phyloP scores from a whole-genome alignment of 2,797 vertebrate genomes.

The Pseudotriccus pelzelni region DNA sequence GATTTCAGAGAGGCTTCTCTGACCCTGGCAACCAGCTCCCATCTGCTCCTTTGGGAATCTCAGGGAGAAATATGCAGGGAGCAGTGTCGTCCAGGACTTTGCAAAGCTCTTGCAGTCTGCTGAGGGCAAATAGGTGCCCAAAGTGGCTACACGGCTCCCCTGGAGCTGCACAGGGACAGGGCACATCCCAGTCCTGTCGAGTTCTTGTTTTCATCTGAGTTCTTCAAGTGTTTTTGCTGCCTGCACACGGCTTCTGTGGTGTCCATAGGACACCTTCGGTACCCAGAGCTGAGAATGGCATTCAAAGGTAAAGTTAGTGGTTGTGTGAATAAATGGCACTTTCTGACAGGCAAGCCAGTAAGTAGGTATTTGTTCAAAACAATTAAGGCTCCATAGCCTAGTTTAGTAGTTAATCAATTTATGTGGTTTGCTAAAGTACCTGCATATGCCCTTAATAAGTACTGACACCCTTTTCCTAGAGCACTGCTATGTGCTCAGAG shows the following conservation, averaged over 20 bases:
- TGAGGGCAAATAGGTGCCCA: background rate
- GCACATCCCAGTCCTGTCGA: background rate
- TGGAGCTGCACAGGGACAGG: background rate
- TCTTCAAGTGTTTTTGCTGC: background rate
- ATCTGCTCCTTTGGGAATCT: background rate
- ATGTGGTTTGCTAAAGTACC: background rate
- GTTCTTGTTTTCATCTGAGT: background rate
- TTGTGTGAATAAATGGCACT: background rate
- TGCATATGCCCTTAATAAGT: constrained; percentile 54
- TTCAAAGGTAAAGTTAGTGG: background rate
- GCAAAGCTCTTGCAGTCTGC: background rate
- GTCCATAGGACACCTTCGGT: background rate
- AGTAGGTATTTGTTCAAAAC: constrained; percentile 51
- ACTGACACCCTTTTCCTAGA: constrained; percentile 71
- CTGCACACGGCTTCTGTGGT: background rate
- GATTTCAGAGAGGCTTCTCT: background rate
- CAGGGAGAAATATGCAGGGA: background rate
- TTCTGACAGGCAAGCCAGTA: background rate
- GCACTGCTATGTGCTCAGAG: constrained; percentile 56
- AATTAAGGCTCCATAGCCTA: constrained; percentile 36
- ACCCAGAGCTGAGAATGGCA: background rate
- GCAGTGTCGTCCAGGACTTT: background rate
- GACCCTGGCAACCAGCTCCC: background rate
- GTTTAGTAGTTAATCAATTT: constrained; percentile 39
- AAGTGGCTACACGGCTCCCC: accelerated